Evolutionary conservation across 2,113 vertebrate species (phyloP).

Genomic region (Daubentonia madagascariensis): DNA sequence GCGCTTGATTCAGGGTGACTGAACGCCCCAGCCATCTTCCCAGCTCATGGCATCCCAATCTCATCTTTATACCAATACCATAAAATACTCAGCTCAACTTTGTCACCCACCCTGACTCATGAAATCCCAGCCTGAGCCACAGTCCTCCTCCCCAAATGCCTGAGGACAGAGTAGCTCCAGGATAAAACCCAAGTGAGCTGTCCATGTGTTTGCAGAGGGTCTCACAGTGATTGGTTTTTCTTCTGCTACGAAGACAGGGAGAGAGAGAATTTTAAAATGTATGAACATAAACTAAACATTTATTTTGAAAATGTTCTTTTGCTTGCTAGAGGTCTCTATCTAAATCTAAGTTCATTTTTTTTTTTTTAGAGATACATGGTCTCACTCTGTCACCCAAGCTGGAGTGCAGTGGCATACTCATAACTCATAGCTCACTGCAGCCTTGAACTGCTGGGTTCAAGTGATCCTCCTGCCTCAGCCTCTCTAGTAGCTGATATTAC

Average conservation of each 20-base stretch:
- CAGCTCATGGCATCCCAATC: not conserved
- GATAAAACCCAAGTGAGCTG: not conserved
- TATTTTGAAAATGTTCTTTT: not conserved
- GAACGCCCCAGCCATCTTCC: not conserved
- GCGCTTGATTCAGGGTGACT: not conserved
- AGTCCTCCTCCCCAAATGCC: not conserved
- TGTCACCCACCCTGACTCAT: not conserved
- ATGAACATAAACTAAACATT: not conserved
- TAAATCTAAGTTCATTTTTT: not conserved
- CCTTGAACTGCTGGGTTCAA: no score
- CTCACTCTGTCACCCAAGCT: no score
- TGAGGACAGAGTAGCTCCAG: not conserved
- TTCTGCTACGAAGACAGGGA: not conserved
- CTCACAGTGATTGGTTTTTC: not conserved
- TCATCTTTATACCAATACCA: not conserved
- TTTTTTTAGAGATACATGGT: no score
- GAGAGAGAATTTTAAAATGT: not conserved
- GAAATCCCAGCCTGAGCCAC: not conserved
- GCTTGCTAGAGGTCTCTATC: not conserved
- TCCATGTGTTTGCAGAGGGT: not conserved
- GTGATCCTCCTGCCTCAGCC: no score
- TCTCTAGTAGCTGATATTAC: no score
- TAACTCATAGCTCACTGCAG: no score
- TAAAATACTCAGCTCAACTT: no score
- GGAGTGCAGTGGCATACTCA: no score